Percentiles rank a stretch among this genome's conserved stretches.
These are phyloP conservation scores for Noctua pronuba DNA, from an alignment of 2,888 invertebrate genomes.

Conservation along the genomic window DNA sequence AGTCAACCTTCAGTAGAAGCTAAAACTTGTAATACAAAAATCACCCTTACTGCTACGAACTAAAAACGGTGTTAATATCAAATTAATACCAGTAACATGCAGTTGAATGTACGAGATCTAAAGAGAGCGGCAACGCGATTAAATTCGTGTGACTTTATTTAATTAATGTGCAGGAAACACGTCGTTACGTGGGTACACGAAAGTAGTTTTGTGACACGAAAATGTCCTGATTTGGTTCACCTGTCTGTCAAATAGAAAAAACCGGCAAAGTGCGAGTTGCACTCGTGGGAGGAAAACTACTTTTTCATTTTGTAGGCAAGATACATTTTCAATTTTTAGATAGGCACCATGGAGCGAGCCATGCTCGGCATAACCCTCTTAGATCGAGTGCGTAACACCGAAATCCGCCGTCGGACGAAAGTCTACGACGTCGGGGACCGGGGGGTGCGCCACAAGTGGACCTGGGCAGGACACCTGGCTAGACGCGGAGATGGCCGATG, in stretches of 20 bases:
- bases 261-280: not conserved
- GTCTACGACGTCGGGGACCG: no score
- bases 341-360: no score
- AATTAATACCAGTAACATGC: not conserved
- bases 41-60: not conserved
- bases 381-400: no score
- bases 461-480: no score
- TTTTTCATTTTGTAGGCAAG: not conserved
- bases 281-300: not conserved
- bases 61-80: not conserved
- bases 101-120: conserved; percentile 14
- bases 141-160: conserved; percentile 20
- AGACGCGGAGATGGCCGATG: no score
- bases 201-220: conserved; percentile 7
- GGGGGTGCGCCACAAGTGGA: no score
- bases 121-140: conserved; percentile 17
- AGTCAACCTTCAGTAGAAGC: not conserved
- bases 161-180: conserved; percentile 53
- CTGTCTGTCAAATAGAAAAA: not conserved
- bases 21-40: not conserved
- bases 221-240: conserved; percentile 16
- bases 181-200: conserved; percentile 15
- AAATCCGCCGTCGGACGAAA: no score
- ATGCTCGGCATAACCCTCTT: no score
- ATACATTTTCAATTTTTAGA: not conserved